Evolutionary conservation across 2,888 invertebrate species (phyloP).

Genomic region (Endotricha flammealis): DNA sequence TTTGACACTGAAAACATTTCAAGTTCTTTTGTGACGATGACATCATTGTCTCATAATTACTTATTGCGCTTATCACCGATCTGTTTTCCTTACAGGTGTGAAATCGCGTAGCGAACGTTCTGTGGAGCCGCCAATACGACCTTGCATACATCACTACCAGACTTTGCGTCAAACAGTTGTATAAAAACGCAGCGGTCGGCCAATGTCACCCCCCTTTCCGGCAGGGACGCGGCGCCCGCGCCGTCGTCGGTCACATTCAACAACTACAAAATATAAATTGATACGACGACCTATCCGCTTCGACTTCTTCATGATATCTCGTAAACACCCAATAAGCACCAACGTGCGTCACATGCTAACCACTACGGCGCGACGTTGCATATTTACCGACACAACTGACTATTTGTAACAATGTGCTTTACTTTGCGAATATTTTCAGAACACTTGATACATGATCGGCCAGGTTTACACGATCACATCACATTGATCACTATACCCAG

Average conservation of each 20-base stretch:
- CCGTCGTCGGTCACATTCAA: conserved; percentile 52
- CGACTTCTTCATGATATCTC: conserved; percentile 37
- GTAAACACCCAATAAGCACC: conserved; percentile 16
- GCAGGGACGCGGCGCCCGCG: conserved; percentile 49
- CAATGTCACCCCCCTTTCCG: conserved; percentile 69
- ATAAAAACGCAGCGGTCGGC: conserved; percentile 62
- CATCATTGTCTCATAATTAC: background rate
- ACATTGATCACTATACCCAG: no score
- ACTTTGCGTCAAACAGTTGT: conserved; percentile 60
- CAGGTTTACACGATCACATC: no score
- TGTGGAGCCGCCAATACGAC: conserved; percentile 28
- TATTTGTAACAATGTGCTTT: no score
- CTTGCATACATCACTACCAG: conserved; percentile 42
- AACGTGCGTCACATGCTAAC: conserved; percentile 16
- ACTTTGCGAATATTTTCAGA: no score
- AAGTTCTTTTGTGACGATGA: no score
- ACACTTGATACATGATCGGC: no score
- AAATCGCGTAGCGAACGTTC: background rate
- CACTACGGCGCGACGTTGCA: no score
- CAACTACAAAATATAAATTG: conserved; percentile 50
- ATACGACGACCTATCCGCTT: conserved; percentile 48
- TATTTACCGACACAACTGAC: no score
- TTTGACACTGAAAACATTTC: no score
- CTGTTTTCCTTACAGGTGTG: background rate
- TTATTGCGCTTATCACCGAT: background rate